phyloP scores from a whole-genome alignment of 2,888 invertebrate species.

The Acanthoscelides obtectus region DNA sequence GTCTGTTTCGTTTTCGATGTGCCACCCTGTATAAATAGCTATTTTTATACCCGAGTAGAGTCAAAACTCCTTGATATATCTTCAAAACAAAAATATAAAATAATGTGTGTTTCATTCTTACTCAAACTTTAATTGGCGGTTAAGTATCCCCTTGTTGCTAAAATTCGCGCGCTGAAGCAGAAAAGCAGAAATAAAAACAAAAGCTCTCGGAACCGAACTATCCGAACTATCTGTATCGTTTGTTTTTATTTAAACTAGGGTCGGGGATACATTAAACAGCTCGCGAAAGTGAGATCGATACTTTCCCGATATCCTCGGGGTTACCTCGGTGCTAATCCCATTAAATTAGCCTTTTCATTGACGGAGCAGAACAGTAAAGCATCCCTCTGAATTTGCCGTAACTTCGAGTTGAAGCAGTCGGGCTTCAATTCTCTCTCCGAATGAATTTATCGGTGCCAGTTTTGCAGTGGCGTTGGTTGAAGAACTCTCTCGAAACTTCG shows the following conservation, averaged over 20 bases:
- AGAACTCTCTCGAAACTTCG: too few relatives aligned
- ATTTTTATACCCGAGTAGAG: too few relatives aligned
- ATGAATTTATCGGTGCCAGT: background rate
- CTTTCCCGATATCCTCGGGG: background rate
- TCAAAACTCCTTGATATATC: too few relatives aligned
- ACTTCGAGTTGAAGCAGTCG: background rate
- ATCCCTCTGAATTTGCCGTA: background rate
- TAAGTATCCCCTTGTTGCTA: background rate
- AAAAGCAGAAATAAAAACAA: background rate
- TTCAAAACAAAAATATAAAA: too few relatives aligned
- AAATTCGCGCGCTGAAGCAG: background rate
- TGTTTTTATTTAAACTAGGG: background rate
- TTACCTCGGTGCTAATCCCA: background rate
- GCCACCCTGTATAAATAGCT: too few relatives aligned
- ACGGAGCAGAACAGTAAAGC: background rate
- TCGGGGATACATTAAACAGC: background rate
- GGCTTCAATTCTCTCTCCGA: background rate
- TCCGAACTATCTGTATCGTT: background rate
- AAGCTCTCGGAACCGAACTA: background rate
- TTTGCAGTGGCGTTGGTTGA: background rate
- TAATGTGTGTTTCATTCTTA: too few relatives aligned
- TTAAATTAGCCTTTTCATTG: background rate
- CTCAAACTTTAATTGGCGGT: too few relatives aligned
- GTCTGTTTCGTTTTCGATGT: too few relatives aligned
- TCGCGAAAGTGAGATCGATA: background rate